Evolutionary conservation across 1,140 invertebrate genomes (phyloP).

Genomic region (Drosophila baimaii): DNA sequence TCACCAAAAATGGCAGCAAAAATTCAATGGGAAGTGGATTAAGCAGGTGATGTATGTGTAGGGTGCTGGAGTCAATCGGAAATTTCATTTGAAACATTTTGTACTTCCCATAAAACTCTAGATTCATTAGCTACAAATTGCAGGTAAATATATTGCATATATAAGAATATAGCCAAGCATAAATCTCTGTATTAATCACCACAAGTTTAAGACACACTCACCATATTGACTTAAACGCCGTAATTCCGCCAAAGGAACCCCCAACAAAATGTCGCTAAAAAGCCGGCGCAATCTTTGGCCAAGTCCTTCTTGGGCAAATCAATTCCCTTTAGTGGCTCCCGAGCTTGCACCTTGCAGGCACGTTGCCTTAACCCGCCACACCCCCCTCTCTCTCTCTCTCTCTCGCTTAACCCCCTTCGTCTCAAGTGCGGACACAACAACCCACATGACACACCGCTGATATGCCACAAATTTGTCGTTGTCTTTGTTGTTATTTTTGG

Average conservation of each 20-base stretch:
- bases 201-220: no score
- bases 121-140: neutral
- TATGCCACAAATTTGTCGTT: constrained; percentile 79
- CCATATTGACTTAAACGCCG: neutral
- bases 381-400: neutral
- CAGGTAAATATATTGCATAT: no score
- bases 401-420: constrained; percentile 36
- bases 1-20: constrained; percentile 4
- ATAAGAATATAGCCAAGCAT: neutral
- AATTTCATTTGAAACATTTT: no score
- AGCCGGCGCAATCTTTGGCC: constrained; percentile 7
- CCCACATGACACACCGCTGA: constrained; percentile 78
- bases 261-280: neutral
- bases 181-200: neutral
- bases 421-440: constrained; percentile 48
- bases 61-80: no score
- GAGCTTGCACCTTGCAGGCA: constrained; percentile 45
- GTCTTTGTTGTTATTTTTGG: constrained; percentile 62
- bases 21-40: constrained; percentile 12
- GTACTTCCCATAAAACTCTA: no score
- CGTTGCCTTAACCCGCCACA: constrained; percentile 1
- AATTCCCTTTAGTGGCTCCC: constrained; percentile 76
- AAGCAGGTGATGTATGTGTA: constrained; percentile 14
- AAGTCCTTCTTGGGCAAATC: constrained; percentile 63
- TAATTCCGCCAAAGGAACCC: neutral